phyloP scores from a whole-genome alignment of 2,888 invertebrate genomes.

The Hirtodrosophila trivittata region DNA sequence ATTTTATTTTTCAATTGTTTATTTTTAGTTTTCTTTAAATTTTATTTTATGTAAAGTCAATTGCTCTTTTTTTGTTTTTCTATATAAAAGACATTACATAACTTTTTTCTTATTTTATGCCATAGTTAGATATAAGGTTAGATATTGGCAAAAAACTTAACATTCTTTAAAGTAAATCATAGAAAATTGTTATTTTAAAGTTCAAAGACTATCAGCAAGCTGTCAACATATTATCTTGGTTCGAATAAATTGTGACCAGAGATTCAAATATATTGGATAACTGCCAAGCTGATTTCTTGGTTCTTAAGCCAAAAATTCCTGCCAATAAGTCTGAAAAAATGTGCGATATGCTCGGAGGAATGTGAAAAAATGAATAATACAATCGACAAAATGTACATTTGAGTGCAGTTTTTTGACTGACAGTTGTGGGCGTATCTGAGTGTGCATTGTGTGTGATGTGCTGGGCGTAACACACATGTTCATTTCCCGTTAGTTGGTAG shows the following conservation, averaged over 20 bases:
- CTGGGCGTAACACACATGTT: constrained; percentile 10
- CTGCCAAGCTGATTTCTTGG: constrained; percentile 27
- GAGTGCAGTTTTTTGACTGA: constrained; percentile 65
- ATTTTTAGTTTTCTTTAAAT: too few relatives aligned
- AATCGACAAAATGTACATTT: constrained; percentile 63
- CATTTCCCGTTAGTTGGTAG: constrained; percentile 39
- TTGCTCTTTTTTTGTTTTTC: too few relatives aligned
- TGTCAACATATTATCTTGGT: constrained; percentile 1
- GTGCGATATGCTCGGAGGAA: constrained; percentile 42
- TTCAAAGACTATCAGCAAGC: too few relatives aligned
- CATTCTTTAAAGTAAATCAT: too few relatives aligned
- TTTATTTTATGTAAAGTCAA: too few relatives aligned
- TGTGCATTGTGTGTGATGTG: not conserved
- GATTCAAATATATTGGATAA: constrained; percentile 22
- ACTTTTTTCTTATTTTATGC: too few relatives aligned
- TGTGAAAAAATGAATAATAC: constrained; percentile 45
- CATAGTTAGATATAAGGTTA: too few relatives aligned
- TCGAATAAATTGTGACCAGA: constrained; percentile 1
- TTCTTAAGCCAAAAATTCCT: constrained; percentile 21
- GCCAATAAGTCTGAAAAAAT: constrained; percentile 26
- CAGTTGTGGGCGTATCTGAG: constrained; percentile 31
- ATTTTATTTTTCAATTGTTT: too few relatives aligned
- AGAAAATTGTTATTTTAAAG: too few relatives aligned
- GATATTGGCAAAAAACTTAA: too few relatives aligned
- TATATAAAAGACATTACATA: too few relatives aligned